These are phyloP conservation scores for Stenodema calcarata DNA, from an alignment of 2,888 invertebrate species.

Conservation along the genomic window DNA sequence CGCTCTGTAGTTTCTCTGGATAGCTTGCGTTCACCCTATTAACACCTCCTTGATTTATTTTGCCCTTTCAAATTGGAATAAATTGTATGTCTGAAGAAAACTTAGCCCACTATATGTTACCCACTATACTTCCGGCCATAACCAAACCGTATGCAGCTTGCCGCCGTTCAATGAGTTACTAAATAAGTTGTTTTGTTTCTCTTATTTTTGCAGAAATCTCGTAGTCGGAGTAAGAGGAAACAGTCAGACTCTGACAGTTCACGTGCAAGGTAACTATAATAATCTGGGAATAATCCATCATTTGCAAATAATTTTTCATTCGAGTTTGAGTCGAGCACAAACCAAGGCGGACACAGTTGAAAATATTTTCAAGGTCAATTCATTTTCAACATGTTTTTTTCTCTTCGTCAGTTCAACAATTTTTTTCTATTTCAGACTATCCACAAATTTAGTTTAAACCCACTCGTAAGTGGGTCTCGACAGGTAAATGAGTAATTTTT, in stretches of 20 bases:
- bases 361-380: not conserved
- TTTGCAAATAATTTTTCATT: not conserved
- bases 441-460: not conserved
- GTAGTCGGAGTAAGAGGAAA: constrained; percentile 48
- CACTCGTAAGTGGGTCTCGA: not conserved
- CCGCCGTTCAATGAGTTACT: not conserved
- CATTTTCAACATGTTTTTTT: not conserved
- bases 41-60: not conserved
- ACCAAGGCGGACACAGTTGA: not conserved
- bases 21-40: not conserved
- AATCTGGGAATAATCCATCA: too few relatives aligned
- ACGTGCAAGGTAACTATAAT: constrained; percentile 58
- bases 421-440: not conserved
- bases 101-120: not conserved
- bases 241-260: constrained; percentile 60
- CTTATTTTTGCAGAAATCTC: constrained; percentile 50
- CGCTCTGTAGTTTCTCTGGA: not conserved
- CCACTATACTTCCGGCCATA: not conserved
- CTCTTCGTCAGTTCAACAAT: not conserved
- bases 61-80: not conserved
- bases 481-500: not conserved
- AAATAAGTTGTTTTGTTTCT: not conserved
- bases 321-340: not conserved
- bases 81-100: not conserved
- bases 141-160: not conserved